Conservation (phyloP, 2,888 invertebrate species). For the Theretra japonica region DNA sequence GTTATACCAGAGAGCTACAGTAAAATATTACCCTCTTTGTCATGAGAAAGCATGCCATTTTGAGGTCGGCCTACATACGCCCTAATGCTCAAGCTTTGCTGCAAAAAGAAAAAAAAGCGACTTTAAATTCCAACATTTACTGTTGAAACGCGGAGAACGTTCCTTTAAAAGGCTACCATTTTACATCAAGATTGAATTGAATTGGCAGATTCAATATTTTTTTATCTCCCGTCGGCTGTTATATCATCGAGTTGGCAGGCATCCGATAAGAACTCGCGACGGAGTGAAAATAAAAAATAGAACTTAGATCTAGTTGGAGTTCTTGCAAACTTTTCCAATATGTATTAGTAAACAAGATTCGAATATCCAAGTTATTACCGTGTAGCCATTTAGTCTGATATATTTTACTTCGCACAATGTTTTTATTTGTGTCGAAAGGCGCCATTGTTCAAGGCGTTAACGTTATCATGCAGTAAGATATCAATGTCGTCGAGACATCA, state of each 20-base stretch:
- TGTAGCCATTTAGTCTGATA: too few relatives aligned
- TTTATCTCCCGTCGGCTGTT: neutral
- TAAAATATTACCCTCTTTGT: too few relatives aligned
- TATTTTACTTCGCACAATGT: too few relatives aligned
- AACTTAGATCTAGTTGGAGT: neutral
- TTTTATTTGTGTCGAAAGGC: too few relatives aligned
- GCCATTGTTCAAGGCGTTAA: too few relatives aligned
- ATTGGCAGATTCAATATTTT: slow-evolving; percentile 7
- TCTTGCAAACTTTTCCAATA: slow-evolving; percentile 1
- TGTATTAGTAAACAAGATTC: neutral
- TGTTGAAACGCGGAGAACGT: neutral
- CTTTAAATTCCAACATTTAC: slow-evolving; percentile 6
- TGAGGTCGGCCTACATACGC: neutral
- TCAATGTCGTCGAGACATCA: too few relatives aligned
- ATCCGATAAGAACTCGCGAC: neutral
- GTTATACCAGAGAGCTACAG: too few relatives aligned
- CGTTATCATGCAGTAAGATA: too few relatives aligned
- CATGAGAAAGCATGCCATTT: too few relatives aligned
- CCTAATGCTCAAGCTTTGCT: neutral
- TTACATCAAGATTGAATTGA: neutral
- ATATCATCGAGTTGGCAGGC: neutral
- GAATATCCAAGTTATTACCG: too few relatives aligned
- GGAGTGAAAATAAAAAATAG: neutral
- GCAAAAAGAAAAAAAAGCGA: neutral
- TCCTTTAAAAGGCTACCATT: neutral